A percentile compares a stretch with the other conserved stretches of the same genome.
Conservation (phyloP, 2,797 vertebrate genomes). For the Lemur catta region DNA sequence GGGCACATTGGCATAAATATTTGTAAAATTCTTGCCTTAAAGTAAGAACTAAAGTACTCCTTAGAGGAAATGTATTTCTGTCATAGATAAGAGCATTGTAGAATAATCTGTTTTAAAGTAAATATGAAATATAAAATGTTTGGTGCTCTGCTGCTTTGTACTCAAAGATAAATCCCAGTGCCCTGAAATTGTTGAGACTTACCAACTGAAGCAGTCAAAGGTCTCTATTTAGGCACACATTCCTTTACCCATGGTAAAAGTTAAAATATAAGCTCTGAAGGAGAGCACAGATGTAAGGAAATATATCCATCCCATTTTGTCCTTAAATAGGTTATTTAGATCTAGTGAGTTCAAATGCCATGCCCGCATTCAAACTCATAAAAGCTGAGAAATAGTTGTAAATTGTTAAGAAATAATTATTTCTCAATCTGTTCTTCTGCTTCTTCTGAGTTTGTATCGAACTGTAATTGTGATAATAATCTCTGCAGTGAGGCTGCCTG, state of each 20-base stretch:
- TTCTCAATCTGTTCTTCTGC: neutral
- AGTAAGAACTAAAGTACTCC: constrained; percentile 24
- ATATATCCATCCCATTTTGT: neutral
- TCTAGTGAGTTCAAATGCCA: neutral
- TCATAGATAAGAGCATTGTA: constrained; percentile 38
- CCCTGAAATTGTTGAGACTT: neutral
- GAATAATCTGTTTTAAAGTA: constrained; percentile 52
- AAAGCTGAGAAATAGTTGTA: neutral
- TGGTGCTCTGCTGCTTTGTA: neutral
- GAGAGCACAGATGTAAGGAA: neutral
- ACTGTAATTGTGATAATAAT: neutral
- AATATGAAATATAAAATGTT: constrained; percentile 3
- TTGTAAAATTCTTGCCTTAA: constrained; percentile 55
- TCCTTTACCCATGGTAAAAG: neutral
- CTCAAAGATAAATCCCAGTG: constrained; percentile 26
- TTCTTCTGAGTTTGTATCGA: neutral
- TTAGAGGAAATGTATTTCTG: constrained; percentile 56
- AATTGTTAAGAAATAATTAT: neutral
- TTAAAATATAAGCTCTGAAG: neutral
- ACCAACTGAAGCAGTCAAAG: neutral
- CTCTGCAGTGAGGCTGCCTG: neutral
- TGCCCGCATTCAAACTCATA: neutral
- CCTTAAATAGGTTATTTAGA: neutral
- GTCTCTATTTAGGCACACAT: neutral
- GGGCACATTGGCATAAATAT: neutral